These are phyloP conservation scores for Iphiclides podalirius DNA, from an alignment of 2,888 invertebrate genomes.

Conservation along the genomic window DNA sequence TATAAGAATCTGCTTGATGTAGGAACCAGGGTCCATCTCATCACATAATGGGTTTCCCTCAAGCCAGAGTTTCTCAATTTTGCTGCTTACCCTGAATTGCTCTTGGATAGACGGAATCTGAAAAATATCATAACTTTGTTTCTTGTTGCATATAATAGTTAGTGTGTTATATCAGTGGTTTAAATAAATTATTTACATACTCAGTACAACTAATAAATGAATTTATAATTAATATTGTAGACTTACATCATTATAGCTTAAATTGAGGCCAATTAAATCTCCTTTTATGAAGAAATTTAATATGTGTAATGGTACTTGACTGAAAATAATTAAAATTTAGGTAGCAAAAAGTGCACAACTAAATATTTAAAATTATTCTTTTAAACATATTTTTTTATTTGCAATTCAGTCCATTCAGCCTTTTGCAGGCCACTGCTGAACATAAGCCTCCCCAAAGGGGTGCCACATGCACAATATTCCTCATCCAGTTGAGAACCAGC, in stretches of 20 bases:
- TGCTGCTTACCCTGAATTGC: conserved; percentile 58
- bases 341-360: not conserved
- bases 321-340: conserved; percentile 38
- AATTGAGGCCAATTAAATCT: conserved; percentile 54
- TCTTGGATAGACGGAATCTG: conserved; percentile 57
- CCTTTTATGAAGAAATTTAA: conserved; percentile 71
- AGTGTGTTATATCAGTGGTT: too few relatives aligned
- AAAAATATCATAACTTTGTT: conserved; percentile 16
- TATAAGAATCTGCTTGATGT: conserved; percentile 53
- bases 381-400: not conserved
- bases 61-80: conserved; percentile 66
- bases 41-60: conserved; percentile 71
- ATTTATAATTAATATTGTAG: not conserved
- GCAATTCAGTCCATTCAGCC: too few relatives aligned
- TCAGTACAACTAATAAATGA: too few relatives aligned
- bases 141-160: too few relatives aligned
- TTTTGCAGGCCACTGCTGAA: too few relatives aligned
- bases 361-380: conserved; percentile 13
- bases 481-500: too few relatives aligned
- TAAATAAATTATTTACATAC: too few relatives aligned
- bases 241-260: conserved; percentile 68
- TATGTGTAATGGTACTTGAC: conserved; percentile 59
- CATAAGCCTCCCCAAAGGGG: too few relatives aligned
- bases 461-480: too few relatives aligned
- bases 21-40: conserved; percentile 44